Base-by-base conservation (phyloP, 2,797 vertebrate genomes). In the Microctenopoma lineatum region DNA sequence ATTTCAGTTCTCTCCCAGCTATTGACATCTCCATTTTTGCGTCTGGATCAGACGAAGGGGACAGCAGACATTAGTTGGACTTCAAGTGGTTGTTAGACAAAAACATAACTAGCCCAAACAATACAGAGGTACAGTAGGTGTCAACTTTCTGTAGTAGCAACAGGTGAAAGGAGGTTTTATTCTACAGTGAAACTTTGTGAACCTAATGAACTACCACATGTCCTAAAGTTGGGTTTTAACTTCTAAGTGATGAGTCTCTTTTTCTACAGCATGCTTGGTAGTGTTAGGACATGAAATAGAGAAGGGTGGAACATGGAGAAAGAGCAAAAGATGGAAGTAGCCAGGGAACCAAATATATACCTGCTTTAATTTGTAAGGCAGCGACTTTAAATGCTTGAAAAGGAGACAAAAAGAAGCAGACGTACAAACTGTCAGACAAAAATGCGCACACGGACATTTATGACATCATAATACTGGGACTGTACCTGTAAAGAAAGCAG, bases 311-410 rank as follows among this genome's bases (percentile, higher is more conserved):
- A 50, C 67, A 75, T 77, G 52, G 47, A 59, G 18, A 69, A 18
- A 57, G 51, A 45, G 44, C 44, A 62, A 67, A 39, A 72, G 42
- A 53, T 29, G 60, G 13, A 76, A 73, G 54, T 65, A 59, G 59
- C 60, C 57, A 63, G 76, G 67, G 84, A 86, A 92, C 66, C 86
- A 73, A 75, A 89, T 61, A 59, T 93, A 93, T 96, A 97, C 96
- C 97, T 96, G 93, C 92, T 95, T 96, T 66, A 86, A 89, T 93
- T 91, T 95, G 94, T 86, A 92, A 93, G 94, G 94, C 90, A 92
- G 94, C 89, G 87, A 93, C 92, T 94, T 95, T 93, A 92, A 93
- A 63, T 77, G 93, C 95, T 95, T 94, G 73, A 89, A 74, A 59
- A 76, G 76, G 86, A 86, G 82, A 91, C 66, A 90, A 87, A 82